Evolutionary conservation across 2,797 vertebrate species (phyloP).

Genomic region (Spea hammondii): DNA sequence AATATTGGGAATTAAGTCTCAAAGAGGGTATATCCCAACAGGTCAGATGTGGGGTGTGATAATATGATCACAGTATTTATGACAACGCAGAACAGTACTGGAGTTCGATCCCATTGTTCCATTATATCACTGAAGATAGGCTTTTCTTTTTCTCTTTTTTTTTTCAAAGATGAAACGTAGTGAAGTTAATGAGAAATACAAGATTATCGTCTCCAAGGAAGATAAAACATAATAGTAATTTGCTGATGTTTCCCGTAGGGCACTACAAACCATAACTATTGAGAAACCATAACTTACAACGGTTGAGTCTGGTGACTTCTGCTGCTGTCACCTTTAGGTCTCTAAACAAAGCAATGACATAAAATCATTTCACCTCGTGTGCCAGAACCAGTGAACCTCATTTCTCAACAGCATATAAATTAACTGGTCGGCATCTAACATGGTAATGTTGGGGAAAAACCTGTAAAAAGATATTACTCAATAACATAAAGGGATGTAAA

Average conservation of each 20-base stretch:
- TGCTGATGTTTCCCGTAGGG: constrained; percentile 43
- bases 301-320: constrained; percentile 40
- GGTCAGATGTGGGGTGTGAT: too few relatives aligned
- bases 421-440: neutral
- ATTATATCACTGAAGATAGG: constrained; percentile 24
- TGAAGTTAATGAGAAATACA: constrained; percentile 48
- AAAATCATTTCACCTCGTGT: constrained; percentile 24
- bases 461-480: neutral
- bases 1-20: too few relatives aligned
- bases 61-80: neutral
- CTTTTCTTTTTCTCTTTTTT: neutral
- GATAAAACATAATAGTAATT: constrained; percentile 49
- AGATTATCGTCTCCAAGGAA: constrained; percentile 45
- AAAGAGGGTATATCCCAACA: too few relatives aligned
- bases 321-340: constrained; percentile 33
- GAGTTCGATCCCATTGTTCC: constrained; percentile 10
- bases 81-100: neutral
- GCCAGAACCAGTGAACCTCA: neutral
- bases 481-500: too few relatives aligned
- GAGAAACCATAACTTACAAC: constrained; percentile 41
- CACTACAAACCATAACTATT: constrained; percentile 37
- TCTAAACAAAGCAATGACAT: constrained; percentile 25
- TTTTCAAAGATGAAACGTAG: constrained; percentile 26
- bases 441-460: neutral
- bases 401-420: constrained; percentile 33